Evolutionary conservation across 1,140 invertebrate genomes (phyloP).

Genomic region (Musca vetustissima): DNA sequence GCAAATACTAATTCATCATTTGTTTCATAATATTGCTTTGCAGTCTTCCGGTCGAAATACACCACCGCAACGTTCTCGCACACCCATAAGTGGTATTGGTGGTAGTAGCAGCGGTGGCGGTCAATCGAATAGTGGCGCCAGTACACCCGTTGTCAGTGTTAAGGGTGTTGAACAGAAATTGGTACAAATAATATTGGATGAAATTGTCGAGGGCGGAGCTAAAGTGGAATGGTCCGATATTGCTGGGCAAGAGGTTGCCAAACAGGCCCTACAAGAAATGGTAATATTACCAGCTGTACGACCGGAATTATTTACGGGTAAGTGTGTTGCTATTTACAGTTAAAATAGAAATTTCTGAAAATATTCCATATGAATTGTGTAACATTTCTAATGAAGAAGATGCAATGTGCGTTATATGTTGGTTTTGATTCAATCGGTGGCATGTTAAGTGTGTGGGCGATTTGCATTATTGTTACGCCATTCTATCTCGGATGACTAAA

Average conservation of each 20-base stretch:
- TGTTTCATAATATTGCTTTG: background rate
- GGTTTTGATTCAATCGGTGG: too few relatives aligned
- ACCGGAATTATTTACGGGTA: constrained; percentile 92
- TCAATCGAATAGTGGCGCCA: constrained; percentile 51
- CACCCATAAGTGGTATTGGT: constrained; percentile 48
- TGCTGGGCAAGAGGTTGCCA: constrained; percentile 85
- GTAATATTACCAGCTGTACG: constrained; percentile 93
- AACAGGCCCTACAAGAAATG: constrained; percentile 96
- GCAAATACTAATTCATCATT: too few relatives aligned
- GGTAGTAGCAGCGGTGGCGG: constrained; percentile 25
- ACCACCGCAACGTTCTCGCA: constrained; percentile 50
- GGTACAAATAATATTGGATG: constrained; percentile 76
- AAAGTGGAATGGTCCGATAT: constrained; percentile 92
- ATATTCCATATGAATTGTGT: too few relatives aligned
- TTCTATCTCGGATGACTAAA: too few relatives aligned
- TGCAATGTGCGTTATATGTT: too few relatives aligned
- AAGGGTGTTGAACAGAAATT: constrained; percentile 88
- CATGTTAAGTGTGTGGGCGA: too few relatives aligned
- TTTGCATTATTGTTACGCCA: too few relatives aligned
- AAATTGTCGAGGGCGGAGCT: constrained; percentile 75
- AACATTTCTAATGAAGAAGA: too few relatives aligned
- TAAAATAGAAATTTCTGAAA: too few relatives aligned
- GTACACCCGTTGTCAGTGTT: constrained; percentile 59
- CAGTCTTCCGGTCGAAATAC: constrained; percentile 59
- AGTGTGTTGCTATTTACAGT: too few relatives aligned